Conservation (phyloP, 1,140 invertebrate species). For the Leptinotarsa texana region DNA sequence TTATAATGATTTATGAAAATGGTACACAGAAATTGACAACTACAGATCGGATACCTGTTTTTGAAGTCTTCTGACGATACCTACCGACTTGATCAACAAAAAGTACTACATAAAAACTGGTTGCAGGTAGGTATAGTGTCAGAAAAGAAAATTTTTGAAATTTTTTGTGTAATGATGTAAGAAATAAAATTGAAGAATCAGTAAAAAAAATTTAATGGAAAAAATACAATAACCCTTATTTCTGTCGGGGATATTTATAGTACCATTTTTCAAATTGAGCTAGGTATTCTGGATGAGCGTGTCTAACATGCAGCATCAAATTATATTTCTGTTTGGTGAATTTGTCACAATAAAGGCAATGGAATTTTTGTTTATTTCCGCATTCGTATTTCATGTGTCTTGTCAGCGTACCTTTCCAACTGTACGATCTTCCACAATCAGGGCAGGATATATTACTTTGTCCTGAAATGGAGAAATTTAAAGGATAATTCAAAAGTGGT, state of each 20-base stretch:
- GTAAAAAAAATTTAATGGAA: too few species aligned
- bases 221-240: too few species aligned
- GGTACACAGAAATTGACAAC: too few species aligned
- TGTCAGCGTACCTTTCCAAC: constrained; percentile 44
- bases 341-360: constrained; percentile 60
- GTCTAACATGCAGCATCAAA: constrained; percentile 23
- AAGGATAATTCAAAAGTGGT: not conserved
- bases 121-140: too few species aligned
- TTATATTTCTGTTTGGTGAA: constrained; percentile 28
- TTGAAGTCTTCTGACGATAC: too few species aligned
- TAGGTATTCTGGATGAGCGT: constrained; percentile 24
- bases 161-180: too few species aligned
- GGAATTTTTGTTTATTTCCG: constrained; percentile 66
- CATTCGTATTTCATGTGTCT: constrained; percentile 71
- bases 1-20: too few species aligned
- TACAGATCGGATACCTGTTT: too few species aligned
- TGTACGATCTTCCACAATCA: constrained; percentile 28
- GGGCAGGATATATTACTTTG: not conserved
- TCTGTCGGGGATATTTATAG: not conserved
- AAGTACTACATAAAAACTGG: too few species aligned
- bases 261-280: constrained; percentile 25
- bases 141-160: too few species aligned
- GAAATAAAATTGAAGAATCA: too few species aligned
- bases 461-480: not conserved
- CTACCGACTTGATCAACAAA: too few species aligned